Percentiles rank a stretch among this genome's conserved stretches.
Conservation (phyloP, 2,113 vertebrate species). For the Petromus typicus region DNA sequence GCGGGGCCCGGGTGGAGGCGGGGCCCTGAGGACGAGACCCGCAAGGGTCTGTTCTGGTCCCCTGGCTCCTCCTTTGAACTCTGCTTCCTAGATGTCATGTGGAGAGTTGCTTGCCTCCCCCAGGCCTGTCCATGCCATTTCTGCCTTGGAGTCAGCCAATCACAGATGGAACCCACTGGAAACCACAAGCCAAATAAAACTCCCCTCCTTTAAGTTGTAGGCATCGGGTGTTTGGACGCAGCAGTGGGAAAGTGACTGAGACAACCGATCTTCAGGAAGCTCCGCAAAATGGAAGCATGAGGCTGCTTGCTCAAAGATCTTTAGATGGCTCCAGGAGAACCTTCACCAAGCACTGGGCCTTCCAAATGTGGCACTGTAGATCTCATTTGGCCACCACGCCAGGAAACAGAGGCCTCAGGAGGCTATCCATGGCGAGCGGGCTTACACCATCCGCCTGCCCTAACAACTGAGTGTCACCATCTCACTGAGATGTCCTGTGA, state of each 20-base stretch:
- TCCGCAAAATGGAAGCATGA: background rate
- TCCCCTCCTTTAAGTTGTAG: background rate
- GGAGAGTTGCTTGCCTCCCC: background rate
- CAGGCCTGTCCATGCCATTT: background rate
- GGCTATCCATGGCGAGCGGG: accelerated
- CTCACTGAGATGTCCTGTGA: background rate
- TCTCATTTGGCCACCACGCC: accelerated
- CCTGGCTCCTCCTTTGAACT: background rate
- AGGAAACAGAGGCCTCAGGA: background rate
- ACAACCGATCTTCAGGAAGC: background rate
- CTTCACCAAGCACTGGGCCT: background rate
- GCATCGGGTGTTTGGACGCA: background rate
- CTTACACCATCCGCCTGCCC: accelerated
- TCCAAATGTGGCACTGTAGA: accelerated
- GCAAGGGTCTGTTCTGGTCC: background rate
- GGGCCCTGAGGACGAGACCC: background rate
- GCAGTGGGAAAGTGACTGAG: background rate
- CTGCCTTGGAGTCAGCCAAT: background rate
- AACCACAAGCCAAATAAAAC: background rate
- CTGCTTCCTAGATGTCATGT: background rate
- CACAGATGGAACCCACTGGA: background rate
- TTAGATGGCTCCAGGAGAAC: background rate
- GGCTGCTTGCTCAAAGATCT: background rate
- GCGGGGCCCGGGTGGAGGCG: background rate
- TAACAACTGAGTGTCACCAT: background rate